phyloP scores from a whole-genome alignment of 1,140 invertebrate species.

The Macrotrachela quadricornifera region DNA sequence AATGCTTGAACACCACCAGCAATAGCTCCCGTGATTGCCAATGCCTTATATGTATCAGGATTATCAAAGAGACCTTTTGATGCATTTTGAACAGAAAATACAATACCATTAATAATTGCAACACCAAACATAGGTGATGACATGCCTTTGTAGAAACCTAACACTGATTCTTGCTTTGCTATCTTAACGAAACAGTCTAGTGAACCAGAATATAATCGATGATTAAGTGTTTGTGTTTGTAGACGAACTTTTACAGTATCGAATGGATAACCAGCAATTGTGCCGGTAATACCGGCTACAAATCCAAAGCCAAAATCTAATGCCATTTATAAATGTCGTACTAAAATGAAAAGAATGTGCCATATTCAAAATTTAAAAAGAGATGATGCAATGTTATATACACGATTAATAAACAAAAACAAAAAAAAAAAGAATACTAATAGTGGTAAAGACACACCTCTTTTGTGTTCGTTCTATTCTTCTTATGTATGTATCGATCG shows the following conservation, averaged over 20 bases:
- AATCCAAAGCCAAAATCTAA: not conserved
- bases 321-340: no score
- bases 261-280: constrained; percentile 10
- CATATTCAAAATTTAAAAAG: no score
- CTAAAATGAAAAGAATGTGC: no score
- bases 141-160: constrained; percentile 25
- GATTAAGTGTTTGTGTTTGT: constrained; percentile 9
- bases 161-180: not conserved
- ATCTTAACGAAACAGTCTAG: constrained; percentile 8
- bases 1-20: constrained; percentile 57
- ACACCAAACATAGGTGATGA: constrained; percentile 62
- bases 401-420: no score
- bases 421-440: no score
- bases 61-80: no score
- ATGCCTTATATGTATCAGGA: no score
- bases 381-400: no score
- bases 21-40: constrained; percentile 14
- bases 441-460: no score
- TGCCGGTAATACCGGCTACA: constrained; percentile 7
- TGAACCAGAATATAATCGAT: constrained; percentile 8
- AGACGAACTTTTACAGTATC: constrained; percentile 11
- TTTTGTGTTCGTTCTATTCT: no score
- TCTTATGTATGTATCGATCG: no score
- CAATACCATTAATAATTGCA: constrained; percentile 61
- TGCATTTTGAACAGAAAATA: constrained; percentile 56